These are phyloP conservation scores for Dysidea cf. avara DNA, from an alignment of 37 sponge, comb jelly and placozoan genomes.

Conservation along the genomic window DNA sequence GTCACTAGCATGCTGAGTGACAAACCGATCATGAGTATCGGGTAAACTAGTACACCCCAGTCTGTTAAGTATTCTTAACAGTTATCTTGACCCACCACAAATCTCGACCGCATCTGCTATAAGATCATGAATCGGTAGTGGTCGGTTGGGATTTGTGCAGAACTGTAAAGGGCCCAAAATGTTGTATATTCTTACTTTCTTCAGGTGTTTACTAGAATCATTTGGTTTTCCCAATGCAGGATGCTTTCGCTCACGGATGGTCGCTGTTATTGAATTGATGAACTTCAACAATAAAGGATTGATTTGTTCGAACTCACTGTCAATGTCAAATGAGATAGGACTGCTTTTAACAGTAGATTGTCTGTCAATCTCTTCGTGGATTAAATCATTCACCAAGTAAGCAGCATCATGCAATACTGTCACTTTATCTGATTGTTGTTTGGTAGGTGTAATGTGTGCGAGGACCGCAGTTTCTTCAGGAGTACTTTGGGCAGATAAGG, in stretches of 20 bases:
- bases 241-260: too few relatives aligned
- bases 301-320: not conserved
- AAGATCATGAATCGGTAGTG: constrained; percentile 15
- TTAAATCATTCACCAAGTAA: too few relatives aligned
- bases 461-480: not conserved
- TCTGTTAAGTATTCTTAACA: constrained; percentile 12
- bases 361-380: too few relatives aligned
- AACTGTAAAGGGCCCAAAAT: too few relatives aligned
- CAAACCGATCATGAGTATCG: constrained; percentile 37
- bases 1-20: not conserved
- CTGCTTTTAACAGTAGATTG: too few relatives aligned
- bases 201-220: not conserved
- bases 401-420: too few relatives aligned
- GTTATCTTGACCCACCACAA: constrained; percentile 25
- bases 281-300: not conserved
- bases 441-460: too few relatives aligned
- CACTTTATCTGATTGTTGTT: too few relatives aligned
- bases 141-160: not conserved
- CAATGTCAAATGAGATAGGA: too few relatives aligned
- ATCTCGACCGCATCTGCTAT: too few relatives aligned
- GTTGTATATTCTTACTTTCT: not conserved
- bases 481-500: too few relatives aligned
- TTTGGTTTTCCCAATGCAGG: not conserved
- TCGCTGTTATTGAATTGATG: not conserved
- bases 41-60: too few relatives aligned